Base-by-base conservation (phyloP, 35 echinoderm and acorn worm genomes). In the Eucidaris tribuloides region DNA sequence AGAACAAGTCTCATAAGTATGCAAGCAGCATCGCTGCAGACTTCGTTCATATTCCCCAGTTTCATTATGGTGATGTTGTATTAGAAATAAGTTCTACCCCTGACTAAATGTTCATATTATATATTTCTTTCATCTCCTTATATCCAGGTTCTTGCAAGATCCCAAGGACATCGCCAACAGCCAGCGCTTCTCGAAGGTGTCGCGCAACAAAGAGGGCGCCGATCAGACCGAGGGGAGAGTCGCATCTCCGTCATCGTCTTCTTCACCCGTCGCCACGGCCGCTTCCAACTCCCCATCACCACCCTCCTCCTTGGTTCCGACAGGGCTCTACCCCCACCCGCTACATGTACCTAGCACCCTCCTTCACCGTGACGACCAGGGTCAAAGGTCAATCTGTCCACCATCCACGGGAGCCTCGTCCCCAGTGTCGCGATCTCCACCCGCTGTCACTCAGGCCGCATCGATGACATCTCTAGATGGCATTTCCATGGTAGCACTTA, bases 141-240 rank as follows among this genome's bases (percentile, higher is more conserved):
- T n/a, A 27, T 42, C n/a, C 45, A 92, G 89, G 48, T 92, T 92
- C 50, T 40, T 92, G 25, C 89, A 92, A 79, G 89, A 92, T 36
- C 83, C 82, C 27, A 86, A 86, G 5, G 89, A 85, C n/a, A 92
- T 92, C 39, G 82, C 89, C 61, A 92, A 92, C 65, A 66, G 71
- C 5, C 89, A 76, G 22, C 76, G 89, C 34, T 86, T 86, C 36
- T 92, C 89, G 57, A 92, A 92, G 48, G 42, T 88, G 77, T 58
- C 55, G 28, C 77, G 78, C 32, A 77, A 74, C 34, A 88, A 78
- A 61, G 57, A 88, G 13, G 76, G 34, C 20, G 76, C 68, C 9
- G 68, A 74, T 9, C 68, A 74, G 24, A 7, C 34, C 68, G 68
- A 74, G 35, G 68, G 38, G 6, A 44, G n/a, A 14, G 41, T 33